Base-by-base conservation (phyloP, 2,888 invertebrate genomes). In the Venustoraphidia nigricollis region DNA sequence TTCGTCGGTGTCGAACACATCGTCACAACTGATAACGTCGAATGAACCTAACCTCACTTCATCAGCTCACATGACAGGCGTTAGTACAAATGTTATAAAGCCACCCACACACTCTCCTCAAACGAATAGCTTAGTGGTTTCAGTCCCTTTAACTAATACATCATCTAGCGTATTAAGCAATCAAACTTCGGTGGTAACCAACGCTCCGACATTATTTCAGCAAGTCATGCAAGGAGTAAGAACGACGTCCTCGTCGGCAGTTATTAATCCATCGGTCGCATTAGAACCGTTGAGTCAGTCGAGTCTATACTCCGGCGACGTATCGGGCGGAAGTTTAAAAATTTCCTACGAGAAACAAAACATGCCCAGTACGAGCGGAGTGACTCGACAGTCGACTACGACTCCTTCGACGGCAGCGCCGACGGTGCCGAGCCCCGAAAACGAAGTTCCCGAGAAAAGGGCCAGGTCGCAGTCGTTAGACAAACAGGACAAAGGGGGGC, bases 71-170 rank as follows among this genome's bases (percentile, higher is more conserved):
- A 17, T 14, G 9, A 36, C 44, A 13, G 37, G 34, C 37, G 34
- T 34, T 36, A 34, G 36, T 9, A 11, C 44, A 36, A 44, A 44
- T 44, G 36, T 46, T 44, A 55, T 46, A 49, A 46, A 52, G 38
- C 46, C 53, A 44, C 46, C 52, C 13, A 49, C 13, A 36, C 38
- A 54, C 44, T 51, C 49, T 45, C 55, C 52, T 54, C 58, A 57
- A n/a, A 57, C 38, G n/a, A 63, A 61, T 52, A 73, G 73, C 63
- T 71, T 80, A 54, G 77, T 77, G 45, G 79, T 80, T 14, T 79
- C 79, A 27, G 78, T 80, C 53, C 79, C 80, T 52, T 62, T 80
- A 52, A 71, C 73, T 11, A 71, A 66, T 45, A 67, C 17, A 6
- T 3, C 45, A 27, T 45, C 46, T 17, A 46, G 35, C 11, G 14